Evolutionary conservation across 2,797 vertebrate species (phyloP).

Genomic region (Taeniopygia guttata): DNA sequence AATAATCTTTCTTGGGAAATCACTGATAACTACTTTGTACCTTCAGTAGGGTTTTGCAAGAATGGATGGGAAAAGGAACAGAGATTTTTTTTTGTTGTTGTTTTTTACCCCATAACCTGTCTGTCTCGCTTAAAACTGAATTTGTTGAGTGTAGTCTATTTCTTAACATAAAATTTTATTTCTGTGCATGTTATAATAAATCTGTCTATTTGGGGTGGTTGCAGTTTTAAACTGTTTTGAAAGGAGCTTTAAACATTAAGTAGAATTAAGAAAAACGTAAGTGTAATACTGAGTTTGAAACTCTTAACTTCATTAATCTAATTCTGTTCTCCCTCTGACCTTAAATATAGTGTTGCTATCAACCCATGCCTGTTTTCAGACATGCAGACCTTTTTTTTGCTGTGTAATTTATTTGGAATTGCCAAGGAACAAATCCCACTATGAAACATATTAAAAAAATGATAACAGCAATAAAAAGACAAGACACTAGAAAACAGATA

Average conservation of each 20-base stretch:
- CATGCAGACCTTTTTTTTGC: neutral
- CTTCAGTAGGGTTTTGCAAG: neutral
- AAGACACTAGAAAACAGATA: neutral
- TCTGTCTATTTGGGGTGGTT: neutral
- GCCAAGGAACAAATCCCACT: neutral
- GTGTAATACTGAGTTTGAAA: neutral
- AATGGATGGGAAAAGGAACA: neutral
- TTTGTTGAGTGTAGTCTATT: neutral
- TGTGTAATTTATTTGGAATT: neutral
- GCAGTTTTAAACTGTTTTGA: neutral
- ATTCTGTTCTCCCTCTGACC: neutral
- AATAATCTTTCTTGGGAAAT: neutral
- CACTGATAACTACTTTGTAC: neutral
- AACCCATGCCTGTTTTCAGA: neutral
- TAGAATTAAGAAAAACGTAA: neutral
- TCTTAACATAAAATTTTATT: neutral
- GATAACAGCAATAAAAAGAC: neutral
- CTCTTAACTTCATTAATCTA: neutral
- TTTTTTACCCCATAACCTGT: neutral
- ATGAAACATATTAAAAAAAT: neutral
- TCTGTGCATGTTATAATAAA: neutral
- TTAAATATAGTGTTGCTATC: neutral
- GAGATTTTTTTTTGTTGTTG: neutral
- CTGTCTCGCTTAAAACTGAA: neutral
- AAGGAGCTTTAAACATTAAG: neutral